These are phyloP conservation scores for Eretmocerus hayati DNA, from an alignment of 2,888 invertebrate species.

Conservation along the genomic window DNA sequence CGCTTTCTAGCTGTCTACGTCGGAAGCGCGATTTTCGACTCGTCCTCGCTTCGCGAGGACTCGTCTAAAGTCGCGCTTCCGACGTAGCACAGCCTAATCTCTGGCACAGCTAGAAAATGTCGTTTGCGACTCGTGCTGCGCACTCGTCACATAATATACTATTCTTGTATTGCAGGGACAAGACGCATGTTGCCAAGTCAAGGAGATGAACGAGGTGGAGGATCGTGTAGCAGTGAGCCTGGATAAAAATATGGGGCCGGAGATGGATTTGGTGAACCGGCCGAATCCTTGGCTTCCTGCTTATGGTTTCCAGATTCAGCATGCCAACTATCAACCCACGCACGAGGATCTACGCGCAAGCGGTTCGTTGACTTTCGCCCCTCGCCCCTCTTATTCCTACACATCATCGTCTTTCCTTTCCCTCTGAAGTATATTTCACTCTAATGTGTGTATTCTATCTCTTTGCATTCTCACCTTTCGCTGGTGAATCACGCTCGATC, in stretches of 20 bases:
- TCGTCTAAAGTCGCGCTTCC: too few relatives aligned
- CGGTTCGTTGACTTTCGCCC: slow-evolving; percentile 35
- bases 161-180: slow-evolving; percentile 5
- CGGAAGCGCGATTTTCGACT: too few relatives aligned
- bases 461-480: too few relatives aligned
- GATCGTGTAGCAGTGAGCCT: slow-evolving; percentile 11
- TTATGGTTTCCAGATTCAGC: slow-evolving; percentile 64
- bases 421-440: too few relatives aligned
- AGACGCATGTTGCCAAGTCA: slow-evolving; percentile 9
- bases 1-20: too few relatives aligned
- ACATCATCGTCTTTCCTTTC: slow-evolving; percentile 1
- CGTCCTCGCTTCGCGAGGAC: too few relatives aligned
- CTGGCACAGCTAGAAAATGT: too few relatives aligned
- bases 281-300: slow-evolving; percentile 74
- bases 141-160: too few relatives aligned
- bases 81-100: too few relatives aligned
- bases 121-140: too few relatives aligned
- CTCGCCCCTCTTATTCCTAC: background rate
- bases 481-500: too few relatives aligned
- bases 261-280: slow-evolving; percentile 49
- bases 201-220: slow-evolving; percentile 22
- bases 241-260: slow-evolving; percentile 28
- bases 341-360: slow-evolving; percentile 44
- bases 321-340: slow-evolving; percentile 49
- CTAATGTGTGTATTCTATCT: too few relatives aligned